phyloP scores from a whole-genome alignment of 2,113 vertebrate genomes.

The Rhynchopsitta pachyrhyncha region DNA sequence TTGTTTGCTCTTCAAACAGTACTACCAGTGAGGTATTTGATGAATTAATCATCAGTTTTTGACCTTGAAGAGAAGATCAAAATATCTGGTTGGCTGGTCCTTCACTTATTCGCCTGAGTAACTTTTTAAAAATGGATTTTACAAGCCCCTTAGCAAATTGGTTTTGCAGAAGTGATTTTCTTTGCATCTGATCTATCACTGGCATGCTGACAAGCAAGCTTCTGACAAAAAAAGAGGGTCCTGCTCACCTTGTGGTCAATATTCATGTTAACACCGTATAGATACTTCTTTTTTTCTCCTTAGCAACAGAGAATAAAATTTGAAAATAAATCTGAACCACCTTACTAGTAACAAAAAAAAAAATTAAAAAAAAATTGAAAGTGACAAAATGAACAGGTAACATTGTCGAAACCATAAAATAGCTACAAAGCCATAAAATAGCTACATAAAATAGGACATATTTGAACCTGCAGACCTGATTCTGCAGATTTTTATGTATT shows the following conservation, averaged over 20 bases:
- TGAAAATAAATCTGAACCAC: neutral
- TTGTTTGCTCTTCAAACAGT: conserved; percentile 70
- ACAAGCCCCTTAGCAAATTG: conserved; percentile 75
- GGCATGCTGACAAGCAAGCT: conserved; percentile 48
- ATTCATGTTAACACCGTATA: conserved; percentile 12
- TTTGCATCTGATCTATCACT: conserved; percentile 71
- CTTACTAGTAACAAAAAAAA: neutral
- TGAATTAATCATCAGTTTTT: conserved; percentile 75
- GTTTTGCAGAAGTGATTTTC: conserved; percentile 71
- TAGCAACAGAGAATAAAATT: neutral
- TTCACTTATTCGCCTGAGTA: conserved; percentile 65
- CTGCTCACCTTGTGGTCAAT: conserved; percentile 60
- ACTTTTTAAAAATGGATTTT: conserved; percentile 76
- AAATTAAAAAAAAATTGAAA: neutral
- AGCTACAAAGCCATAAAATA: neutral
- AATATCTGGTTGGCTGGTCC: conserved; percentile 66
- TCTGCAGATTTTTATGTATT: neutral
- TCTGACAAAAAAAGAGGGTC: conserved; percentile 25
- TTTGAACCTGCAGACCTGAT: neutral
- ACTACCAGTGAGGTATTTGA: conserved; percentile 64
- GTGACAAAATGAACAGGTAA: neutral
- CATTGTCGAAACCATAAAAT: neutral
- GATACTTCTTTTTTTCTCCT: neutral
- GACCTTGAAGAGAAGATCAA: conserved; percentile 73
- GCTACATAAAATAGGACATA: neutral